phyloP scores from a whole-genome alignment of 2,797 vertebrate species.

The Etheostoma nigrum region DNA sequence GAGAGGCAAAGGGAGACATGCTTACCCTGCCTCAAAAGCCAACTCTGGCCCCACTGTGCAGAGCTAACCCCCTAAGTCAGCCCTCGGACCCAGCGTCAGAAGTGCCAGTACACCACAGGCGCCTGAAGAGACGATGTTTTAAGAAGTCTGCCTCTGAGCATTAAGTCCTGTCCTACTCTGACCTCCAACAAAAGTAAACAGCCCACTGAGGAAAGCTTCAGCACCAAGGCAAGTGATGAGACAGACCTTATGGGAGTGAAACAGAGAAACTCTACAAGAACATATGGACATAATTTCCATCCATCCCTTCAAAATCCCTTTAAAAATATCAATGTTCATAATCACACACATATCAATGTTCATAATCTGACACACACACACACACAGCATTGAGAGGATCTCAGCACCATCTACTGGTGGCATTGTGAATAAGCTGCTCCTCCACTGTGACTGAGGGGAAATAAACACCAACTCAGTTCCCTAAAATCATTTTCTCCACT shows the following conservation, averaged over 20 bases:
- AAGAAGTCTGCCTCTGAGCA: slow-evolving; percentile 59
- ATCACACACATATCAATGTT: slow-evolving; percentile 9
- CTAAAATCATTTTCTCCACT: slow-evolving; percentile 70
- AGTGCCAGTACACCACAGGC: slow-evolving; percentile 50
- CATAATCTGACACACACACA: slow-evolving; percentile 11
- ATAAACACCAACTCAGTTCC: slow-evolving; percentile 62
- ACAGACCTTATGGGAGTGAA: slow-evolving; percentile 8
- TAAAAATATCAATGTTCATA: background rate
- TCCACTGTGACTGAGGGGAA: slow-evolving; percentile 50
- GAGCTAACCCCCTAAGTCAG: slow-evolving; percentile 49
- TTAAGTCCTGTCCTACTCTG: slow-evolving; percentile 57
- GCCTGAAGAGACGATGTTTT: slow-evolving; percentile 39
- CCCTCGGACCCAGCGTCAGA: slow-evolving; percentile 28
- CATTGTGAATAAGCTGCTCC: slow-evolving; percentile 47
- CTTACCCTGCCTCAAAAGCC: slow-evolving; percentile 42
- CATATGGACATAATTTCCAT: slow-evolving; percentile 1
- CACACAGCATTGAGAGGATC: slow-evolving; percentile 67
- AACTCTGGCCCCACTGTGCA: slow-evolving; percentile 59
- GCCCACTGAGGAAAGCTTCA: slow-evolving; percentile 46
- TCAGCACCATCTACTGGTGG: slow-evolving; percentile 80
- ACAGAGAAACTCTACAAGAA: slow-evolving; percentile 1
- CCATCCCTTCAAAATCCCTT: background rate
- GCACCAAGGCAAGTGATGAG: slow-evolving; percentile 4
- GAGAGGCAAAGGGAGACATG: slow-evolving; percentile 27
- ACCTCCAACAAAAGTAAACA: slow-evolving; percentile 63